Conservation (phyloP, 1,140 invertebrate species). For the Cydia pomonella region DNA sequence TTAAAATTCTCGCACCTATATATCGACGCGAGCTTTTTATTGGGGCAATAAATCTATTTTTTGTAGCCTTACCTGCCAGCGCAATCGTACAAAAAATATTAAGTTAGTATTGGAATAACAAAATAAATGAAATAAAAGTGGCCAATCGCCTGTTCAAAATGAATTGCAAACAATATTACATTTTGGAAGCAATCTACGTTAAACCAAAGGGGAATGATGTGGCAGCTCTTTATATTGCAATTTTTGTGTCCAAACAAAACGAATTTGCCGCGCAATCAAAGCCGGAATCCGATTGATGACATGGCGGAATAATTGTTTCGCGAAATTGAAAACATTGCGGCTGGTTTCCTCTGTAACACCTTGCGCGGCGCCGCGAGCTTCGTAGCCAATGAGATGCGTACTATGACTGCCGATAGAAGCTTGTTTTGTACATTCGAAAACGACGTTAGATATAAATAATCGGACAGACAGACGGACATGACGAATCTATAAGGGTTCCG, state of each 20-base stretch:
- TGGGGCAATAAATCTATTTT: conserved; percentile 30
- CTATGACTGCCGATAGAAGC: background rate
- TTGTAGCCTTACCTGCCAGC: conserved; percentile 16
- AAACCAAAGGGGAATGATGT: conserved; percentile 80
- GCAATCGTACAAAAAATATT: conserved; percentile 51
- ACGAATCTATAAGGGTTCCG: too few relatives aligned
- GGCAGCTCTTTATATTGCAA: conserved; percentile 81
- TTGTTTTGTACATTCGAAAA: background rate
- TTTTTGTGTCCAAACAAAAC: conserved; percentile 81
- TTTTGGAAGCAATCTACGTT: conserved; percentile 80
- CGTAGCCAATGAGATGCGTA: background rate
- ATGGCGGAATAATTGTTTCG: conserved; percentile 80
- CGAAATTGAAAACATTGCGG: conserved; percentile 79
- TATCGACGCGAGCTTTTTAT: conserved; percentile 25
- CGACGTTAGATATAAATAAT: background rate
- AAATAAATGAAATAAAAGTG: conserved; percentile 71
- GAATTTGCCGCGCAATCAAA: conserved; percentile 81
- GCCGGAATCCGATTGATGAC: conserved; percentile 80
- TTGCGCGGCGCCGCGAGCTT: conserved; percentile 49
- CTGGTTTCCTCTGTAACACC: conserved; percentile 65
- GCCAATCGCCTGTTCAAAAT: conserved; percentile 75
- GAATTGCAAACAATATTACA: conserved; percentile 80
- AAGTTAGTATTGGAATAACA: conserved; percentile 64
- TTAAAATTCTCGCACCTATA: conserved; percentile 17
- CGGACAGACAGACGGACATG: too few relatives aligned